Percentiles rank a stretch among this genome's conserved stretches.
Conservation (phyloP, 2,888 invertebrate genomes). For the Phaonia tiefii region DNA sequence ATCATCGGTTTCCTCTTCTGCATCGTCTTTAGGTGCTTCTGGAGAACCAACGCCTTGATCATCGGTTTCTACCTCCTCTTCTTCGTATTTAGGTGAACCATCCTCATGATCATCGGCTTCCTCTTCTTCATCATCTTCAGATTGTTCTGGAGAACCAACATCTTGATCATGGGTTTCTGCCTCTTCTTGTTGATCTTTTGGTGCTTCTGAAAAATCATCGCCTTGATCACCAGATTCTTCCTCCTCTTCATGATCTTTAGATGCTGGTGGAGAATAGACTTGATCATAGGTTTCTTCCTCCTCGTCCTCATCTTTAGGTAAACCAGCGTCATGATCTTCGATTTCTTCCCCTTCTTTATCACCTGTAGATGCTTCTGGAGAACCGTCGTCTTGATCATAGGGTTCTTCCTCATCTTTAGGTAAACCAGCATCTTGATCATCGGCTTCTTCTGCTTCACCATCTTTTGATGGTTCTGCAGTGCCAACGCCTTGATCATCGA, state of each 20-base stretch:
- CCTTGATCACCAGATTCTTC: neutral
- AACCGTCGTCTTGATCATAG: neutral
- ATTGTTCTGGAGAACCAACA: neutral
- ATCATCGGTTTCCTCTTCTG: neutral
- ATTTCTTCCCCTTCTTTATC: neutral
- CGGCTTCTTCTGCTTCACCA: neutral
- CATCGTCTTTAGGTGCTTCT: too few species aligned
- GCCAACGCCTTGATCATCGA: neutral
- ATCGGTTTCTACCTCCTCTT: neutral
- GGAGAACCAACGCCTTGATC: neutral
- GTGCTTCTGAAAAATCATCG: neutral
- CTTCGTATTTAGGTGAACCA: neutral
- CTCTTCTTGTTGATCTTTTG: neutral
- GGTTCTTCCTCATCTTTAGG: too few species aligned
- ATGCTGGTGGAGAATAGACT: too few species aligned
- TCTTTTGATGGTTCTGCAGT: neutral
- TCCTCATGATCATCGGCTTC: neutral
- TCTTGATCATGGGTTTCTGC: neutral
- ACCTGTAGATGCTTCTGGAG: neutral
- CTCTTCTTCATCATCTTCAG: constrained; percentile 11
- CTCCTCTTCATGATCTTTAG: too few species aligned
- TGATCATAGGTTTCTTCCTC: neutral
- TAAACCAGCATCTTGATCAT: neutral
- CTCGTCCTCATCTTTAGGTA: neutral
- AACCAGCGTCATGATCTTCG: neutral